Conservation (phyloP, 1,140 invertebrate genomes). For the Trialeurodes vaporariorum region DNA sequence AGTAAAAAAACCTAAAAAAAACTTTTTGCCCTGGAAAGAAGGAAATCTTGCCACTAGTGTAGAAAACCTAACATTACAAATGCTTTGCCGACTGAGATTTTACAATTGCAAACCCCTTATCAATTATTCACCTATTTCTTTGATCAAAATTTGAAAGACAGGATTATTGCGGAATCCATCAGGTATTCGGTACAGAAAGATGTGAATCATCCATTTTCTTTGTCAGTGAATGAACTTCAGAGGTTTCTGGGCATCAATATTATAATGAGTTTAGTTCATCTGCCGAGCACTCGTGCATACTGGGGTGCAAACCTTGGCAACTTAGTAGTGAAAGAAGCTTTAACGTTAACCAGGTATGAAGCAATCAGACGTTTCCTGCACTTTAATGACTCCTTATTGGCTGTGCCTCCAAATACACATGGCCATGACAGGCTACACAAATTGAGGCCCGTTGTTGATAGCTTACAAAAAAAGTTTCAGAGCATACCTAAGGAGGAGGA, state of each 20-base stretch:
- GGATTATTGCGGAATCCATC: background rate
- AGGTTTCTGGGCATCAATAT: background rate
- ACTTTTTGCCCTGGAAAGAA: too few species aligned
- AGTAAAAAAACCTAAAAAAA: too few species aligned
- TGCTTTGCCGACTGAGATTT: too few species aligned
- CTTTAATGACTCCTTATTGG: background rate
- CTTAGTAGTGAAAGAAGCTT: background rate
- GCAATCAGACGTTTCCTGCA: background rate
- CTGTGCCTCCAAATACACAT: background rate
- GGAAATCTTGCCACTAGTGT: too few species aligned
- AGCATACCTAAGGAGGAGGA: constrained; percentile 26
- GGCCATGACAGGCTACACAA: constrained; percentile 15
- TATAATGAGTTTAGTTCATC: background rate
- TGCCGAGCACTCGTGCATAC: constrained; percentile 1
- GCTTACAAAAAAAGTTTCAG: constrained; percentile 10
- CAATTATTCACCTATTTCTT: constrained; percentile 11
- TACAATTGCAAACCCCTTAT: too few species aligned
- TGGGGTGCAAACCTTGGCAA: background rate
- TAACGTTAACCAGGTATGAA: constrained; percentile 1
- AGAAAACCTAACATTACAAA: too few species aligned
- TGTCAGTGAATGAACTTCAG: background rate
- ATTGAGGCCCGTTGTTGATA: constrained; percentile 13
- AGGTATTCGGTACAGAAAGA: background rate
- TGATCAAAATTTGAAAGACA: background rate
- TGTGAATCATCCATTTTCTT: background rate